These are phyloP conservation scores for Hirundo rustica DNA, from an alignment of 2,797 vertebrate genomes.

Conservation along the genomic window DNA sequence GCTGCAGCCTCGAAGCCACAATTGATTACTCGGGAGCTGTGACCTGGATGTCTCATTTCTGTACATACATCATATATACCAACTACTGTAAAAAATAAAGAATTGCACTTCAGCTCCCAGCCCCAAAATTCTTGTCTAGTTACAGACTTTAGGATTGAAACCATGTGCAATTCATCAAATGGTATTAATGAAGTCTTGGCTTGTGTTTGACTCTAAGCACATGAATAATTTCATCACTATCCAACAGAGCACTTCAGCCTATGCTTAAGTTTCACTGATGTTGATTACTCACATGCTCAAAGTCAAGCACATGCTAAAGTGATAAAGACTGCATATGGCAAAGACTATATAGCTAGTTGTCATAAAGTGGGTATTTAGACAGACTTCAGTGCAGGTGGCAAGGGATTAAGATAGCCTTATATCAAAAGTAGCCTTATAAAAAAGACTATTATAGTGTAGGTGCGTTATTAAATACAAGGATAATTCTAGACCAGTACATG, in stretches of 20 bases:
- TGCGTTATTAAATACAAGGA: constrained; percentile 62
- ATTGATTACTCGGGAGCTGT: not conserved
- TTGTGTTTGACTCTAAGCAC: constrained; percentile 44
- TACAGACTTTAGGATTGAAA: not conserved
- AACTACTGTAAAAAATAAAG: not conserved
- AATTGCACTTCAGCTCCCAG: not conserved
- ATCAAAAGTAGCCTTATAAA: constrained; percentile 32
- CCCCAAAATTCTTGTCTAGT: not conserved
- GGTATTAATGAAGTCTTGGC: constrained; percentile 25
- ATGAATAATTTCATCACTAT: constrained; percentile 48
- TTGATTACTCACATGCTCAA: constrained; percentile 59
- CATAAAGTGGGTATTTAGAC: constrained; percentile 52
- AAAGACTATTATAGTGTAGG: constrained; percentile 50
- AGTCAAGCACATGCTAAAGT: constrained; percentile 59
- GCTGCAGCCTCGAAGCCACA: not conserved
- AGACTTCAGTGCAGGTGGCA: constrained; percentile 49
- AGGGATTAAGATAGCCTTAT: constrained; percentile 38
- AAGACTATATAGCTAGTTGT: constrained; percentile 37
- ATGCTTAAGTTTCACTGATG: constrained; percentile 54
- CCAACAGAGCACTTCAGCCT: constrained; percentile 45
- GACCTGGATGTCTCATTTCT: not conserved
- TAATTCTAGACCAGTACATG: constrained; percentile 4
- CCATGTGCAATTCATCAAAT: not conserved
- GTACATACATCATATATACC: not conserved
- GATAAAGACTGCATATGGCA: constrained; percentile 48